Conservation (phyloP, 2,797 vertebrate species). For the Etheostoma nigrum region DNA sequence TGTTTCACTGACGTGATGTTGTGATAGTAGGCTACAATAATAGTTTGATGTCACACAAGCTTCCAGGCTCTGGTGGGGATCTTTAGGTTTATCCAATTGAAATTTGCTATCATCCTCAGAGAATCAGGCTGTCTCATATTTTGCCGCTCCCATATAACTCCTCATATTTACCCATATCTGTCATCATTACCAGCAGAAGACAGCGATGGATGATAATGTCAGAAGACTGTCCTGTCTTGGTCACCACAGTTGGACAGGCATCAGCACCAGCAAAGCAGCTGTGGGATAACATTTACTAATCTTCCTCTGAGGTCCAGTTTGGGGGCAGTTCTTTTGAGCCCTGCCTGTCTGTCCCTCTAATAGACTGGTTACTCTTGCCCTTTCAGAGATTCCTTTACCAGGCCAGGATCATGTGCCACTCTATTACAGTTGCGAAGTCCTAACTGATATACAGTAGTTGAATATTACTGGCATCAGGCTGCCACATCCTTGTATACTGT, state of each 20-base stretch:
- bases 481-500: slow-evolving; percentile 1
- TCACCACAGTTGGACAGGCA: background rate
- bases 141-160: background rate
- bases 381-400: background rate
- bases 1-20: slow-evolving; percentile 15
- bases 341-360: slow-evolving; percentile 1
- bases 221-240: background rate
- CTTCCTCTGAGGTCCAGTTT: background rate
- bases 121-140: background rate
- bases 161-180: slow-evolving; percentile 23
- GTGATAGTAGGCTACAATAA: background rate
- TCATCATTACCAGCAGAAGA: background rate
- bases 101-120: slow-evolving; percentile 1
- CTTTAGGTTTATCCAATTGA: background rate
- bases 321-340: background rate
- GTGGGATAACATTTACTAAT: background rate
- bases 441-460: slow-evolving; percentile 8
- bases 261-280: background rate
- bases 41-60: slow-evolving; percentile 3
- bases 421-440: background rate
- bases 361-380: background rate
- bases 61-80: slow-evolving; percentile 6
- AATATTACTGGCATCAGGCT: background rate
- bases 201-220: background rate
- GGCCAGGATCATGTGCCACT: background rate